A percentile compares a stretch with the other conserved stretches of the same genome.
Conservation (phyloP, 2,113 vertebrate genomes). For the Phocoena phocoena region DNA sequence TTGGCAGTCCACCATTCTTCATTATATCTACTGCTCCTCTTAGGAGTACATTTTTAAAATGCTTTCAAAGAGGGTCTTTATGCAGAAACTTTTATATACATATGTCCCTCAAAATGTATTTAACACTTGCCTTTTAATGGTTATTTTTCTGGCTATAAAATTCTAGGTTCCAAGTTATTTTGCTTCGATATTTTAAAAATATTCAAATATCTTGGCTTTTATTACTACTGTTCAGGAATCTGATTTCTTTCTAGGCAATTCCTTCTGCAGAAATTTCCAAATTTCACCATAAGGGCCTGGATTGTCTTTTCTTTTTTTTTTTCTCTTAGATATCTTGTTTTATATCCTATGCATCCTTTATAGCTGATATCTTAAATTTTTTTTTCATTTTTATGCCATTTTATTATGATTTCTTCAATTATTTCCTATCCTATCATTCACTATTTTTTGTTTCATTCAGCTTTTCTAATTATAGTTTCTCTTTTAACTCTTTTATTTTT, state of each 20-base stretch:
- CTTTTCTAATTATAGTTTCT: neutral
- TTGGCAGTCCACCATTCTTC: neutral
- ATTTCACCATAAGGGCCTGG: neutral
- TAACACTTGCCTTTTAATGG: neutral
- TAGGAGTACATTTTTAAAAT: neutral
- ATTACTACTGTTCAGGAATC: neutral
- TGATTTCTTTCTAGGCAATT: neutral
- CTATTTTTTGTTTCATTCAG: neutral
- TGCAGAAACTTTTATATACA: neutral
- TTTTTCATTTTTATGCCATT: neutral
- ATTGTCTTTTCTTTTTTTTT: neutral
- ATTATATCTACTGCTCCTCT: neutral
- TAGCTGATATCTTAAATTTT: neutral
- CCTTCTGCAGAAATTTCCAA: neutral
- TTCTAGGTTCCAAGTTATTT: neutral
- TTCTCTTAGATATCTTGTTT: neutral
- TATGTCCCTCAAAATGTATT: neutral
- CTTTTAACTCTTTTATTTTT: neutral
- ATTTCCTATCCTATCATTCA: neutral
- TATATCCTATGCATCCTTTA: neutral
- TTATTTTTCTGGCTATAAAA: neutral
- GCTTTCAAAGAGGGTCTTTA: neutral
- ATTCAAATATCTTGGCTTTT: neutral
- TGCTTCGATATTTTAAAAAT: neutral
- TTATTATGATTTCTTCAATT: neutral